Conservation (phyloP, 1,140 invertebrate species). For the Brachionus manjavacas region DNA sequence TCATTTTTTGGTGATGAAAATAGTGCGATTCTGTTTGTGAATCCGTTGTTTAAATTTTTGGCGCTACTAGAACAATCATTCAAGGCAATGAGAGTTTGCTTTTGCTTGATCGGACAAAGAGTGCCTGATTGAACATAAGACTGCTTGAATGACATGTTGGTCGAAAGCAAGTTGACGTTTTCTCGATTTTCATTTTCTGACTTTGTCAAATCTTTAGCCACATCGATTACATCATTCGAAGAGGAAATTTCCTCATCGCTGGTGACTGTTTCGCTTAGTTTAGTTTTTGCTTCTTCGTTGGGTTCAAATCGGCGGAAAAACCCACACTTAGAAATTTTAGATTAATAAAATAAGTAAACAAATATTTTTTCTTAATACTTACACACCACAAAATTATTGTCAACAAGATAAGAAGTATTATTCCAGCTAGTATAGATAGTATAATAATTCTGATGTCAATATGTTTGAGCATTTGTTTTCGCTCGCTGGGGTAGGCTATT, state of each 20-base stretch:
- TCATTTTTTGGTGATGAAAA: not conserved
- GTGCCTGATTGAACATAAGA: not conserved
- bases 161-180: not conserved
- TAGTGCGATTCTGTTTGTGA: not conserved
- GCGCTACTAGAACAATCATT: not conserved
- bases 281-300: not conserved
- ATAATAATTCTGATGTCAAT: slow-evolving; percentile 21
- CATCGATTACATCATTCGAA: slow-evolving; percentile 12
- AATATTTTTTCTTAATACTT: not conserved
- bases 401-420: slow-evolving; percentile 16
- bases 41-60: not conserved
- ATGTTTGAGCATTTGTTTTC: slow-evolving; percentile 1
- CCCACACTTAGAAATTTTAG: not conserved
- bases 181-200: slow-evolving; percentile 19
- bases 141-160: not conserved
- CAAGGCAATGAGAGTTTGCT: not conserved
- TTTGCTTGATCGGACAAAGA: not conserved
- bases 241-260: slow-evolving; percentile 23
- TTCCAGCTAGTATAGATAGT: not conserved
- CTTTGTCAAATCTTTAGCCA: not conserved
- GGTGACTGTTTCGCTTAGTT: not conserved
- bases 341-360: not conserved
- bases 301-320: slow-evolving; percentile 13
- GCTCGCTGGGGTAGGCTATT: slow-evolving; percentile 2
- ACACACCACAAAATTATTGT: slow-evolving; percentile 21